phyloP scores from a whole-genome alignment of 2,113 vertebrate species.

The Crotalus viridis region DNA sequence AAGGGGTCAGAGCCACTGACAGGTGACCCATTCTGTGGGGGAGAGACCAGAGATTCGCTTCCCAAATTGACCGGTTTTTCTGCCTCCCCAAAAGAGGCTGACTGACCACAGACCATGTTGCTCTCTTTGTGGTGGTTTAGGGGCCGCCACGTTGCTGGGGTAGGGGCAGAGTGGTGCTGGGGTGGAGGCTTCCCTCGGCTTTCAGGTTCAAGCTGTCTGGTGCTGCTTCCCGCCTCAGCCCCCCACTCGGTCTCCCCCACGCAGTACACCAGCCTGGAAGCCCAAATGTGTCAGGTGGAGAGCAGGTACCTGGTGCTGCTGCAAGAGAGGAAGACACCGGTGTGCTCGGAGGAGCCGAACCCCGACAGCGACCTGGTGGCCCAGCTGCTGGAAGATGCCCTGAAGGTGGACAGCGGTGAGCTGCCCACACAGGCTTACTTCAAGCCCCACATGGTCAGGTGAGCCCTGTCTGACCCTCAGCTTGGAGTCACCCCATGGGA shows the following conservation, averaged over 20 bases:
- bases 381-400: slow-evolving; percentile 88
- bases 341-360: slow-evolving; percentile 84
- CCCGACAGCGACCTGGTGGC: slow-evolving; percentile 85
- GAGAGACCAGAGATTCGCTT: not conserved
- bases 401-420: slow-evolving; percentile 84
- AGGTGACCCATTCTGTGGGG: not conserved
- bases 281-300: slow-evolving; percentile 94
- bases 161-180: not conserved
- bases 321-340: slow-evolving; percentile 89
- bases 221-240: not conserved
- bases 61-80: not conserved
- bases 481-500: too few species aligned
- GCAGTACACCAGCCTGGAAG: slow-evolving; percentile 88
- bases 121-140: not conserved
- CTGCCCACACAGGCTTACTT: slow-evolving; percentile 83
- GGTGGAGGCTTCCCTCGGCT: not conserved
- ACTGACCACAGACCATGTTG: not conserved
- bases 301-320: slow-evolving; percentile 95
- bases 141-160: not conserved
- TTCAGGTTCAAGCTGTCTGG: not conserved
- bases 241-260: slow-evolving; percentile 9
- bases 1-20: not conserved
- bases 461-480: not conserved
- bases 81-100: not conserved
- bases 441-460: slow-evolving; percentile 93